phyloP scores from a whole-genome alignment of 2,113 vertebrate species.

The Seriola dumerili region DNA sequence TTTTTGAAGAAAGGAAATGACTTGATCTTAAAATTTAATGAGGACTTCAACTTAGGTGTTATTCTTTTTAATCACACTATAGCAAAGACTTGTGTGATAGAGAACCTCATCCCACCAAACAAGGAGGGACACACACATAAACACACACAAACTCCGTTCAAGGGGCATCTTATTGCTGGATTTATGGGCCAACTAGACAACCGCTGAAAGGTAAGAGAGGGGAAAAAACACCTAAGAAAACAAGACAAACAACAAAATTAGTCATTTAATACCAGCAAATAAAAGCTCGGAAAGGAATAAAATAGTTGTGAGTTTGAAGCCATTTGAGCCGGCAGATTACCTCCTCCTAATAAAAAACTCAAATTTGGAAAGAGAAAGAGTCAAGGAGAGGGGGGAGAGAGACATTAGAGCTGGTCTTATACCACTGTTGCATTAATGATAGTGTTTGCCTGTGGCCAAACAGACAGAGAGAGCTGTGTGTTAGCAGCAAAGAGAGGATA shows the following conservation, averaged over 20 bases:
- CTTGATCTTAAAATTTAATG: conserved; percentile 25
- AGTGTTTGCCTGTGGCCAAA: conserved; percentile 74
- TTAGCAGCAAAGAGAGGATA: conserved; percentile 71
- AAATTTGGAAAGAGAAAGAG: conserved; percentile 55
- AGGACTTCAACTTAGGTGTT: conserved; percentile 4
- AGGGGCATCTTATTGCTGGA: neutral
- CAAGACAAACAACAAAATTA: conserved; percentile 30
- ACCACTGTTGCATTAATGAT: conserved; percentile 70
- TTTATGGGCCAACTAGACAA: neutral
- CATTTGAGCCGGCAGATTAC: conserved; percentile 60
- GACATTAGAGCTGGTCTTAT: conserved; percentile 53
- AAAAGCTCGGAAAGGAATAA: conserved; percentile 29
- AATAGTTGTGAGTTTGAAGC: conserved; percentile 50
- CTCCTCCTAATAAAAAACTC: conserved; percentile 56
- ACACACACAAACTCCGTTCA: neutral
- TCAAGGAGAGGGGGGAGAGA: conserved; percentile 63
- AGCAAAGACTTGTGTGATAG: neutral
- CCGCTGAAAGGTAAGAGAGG: neutral
- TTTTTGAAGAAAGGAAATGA: conserved; percentile 22
- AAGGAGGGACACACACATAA: neutral
- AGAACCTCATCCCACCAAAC: neutral
- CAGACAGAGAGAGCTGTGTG: conserved; percentile 60
- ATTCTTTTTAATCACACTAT: conserved; percentile 10
- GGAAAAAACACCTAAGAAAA: neutral
- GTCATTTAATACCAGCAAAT: conserved; percentile 43